Base-by-base conservation (phyloP, 1,140 invertebrate species). In the Zophobas morio region DNA sequence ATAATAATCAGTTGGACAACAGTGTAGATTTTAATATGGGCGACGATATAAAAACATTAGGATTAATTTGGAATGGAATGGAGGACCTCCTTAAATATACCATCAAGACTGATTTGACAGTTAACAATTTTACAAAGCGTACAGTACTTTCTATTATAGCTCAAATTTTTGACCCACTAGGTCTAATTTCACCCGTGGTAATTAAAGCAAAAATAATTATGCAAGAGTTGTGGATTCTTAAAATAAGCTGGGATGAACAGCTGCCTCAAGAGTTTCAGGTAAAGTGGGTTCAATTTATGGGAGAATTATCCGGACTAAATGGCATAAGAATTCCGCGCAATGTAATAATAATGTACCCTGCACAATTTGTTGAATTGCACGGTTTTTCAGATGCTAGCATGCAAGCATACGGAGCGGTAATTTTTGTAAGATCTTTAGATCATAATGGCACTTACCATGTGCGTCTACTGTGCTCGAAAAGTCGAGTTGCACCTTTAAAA, bases 131-230 rank as follows among this genome's bases (percentile, higher is more conserved):
- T 20, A 88, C 84, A n/a, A 88, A 87, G 81, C 78, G 85, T 40
- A 70, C 8, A 36, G 80, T 88, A 3, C 70, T 88, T 57, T 86
- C 86, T 6, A 79, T 82, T 47, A 81, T 80, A 32, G 57, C 80
- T 5, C 76, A 82, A 60, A 79, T 89, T 37, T 89, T 86, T 78
- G 88, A 89, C 79, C 88, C 88, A n/a, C 77, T 88, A 32, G 87
- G 87, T 36, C 77, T 87, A n/a, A 32, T 88, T 6, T 78, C 81
- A 35, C 86, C 88, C 36, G 49, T 86, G 4, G 83, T 83, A 6
- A 81, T 87, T 6, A 75, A 71, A n/a, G 81, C 82, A 35, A 89
- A 89, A 81, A 81, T 86, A 3, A 75, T 88, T 3, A 66, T 89
- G 6, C 88, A 89, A 83, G 60, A 83, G 70, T 46, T 88, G 5